phyloP scores from a whole-genome alignment of 2,797 vertebrate genomes.

The Psittacula echo region DNA sequence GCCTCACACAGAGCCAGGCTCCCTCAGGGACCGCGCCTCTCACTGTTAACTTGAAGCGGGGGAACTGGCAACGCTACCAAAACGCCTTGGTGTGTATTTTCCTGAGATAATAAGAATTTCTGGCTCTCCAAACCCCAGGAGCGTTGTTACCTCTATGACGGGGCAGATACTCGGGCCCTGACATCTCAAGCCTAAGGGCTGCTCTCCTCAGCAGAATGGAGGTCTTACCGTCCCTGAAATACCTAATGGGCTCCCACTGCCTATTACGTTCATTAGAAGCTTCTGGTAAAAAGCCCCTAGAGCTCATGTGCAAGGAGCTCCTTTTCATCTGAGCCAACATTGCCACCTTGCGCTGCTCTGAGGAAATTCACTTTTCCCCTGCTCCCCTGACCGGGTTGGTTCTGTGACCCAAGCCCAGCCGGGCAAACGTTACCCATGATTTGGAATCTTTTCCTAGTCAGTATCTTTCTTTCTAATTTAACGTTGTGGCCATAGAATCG shows the following conservation, averaged over 20 bases:
- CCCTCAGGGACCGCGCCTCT: not conserved
- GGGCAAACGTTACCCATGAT: rapidly evolving
- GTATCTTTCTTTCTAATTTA: rapidly evolving
- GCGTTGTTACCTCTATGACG: not conserved
- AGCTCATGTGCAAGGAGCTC: not conserved
- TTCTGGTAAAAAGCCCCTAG: constrained; percentile 9
- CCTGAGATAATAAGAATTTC: rapidly evolving
- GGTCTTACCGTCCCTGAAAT: not conserved
- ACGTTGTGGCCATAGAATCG: not conserved
- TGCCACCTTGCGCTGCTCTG: not conserved
- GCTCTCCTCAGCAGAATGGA: not conserved
- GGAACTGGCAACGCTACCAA: not conserved
- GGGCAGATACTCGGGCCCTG: not conserved
- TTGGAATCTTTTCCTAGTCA: not conserved
- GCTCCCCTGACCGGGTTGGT: rapidly evolving
- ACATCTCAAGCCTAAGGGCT: not conserved
- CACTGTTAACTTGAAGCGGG: not conserved
- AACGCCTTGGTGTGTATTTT: no score
- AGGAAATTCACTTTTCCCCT: not conserved
- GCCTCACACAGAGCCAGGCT: not conserved
- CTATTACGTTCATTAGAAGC: not conserved
- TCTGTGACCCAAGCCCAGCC: rapidly evolving
- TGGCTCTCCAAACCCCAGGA: not conserved
- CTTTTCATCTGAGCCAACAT: not conserved
- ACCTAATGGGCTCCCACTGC: not conserved